Conservation (phyloP, 1,140 invertebrate genomes). For the Daktulosphaira vitifoliae region DNA sequence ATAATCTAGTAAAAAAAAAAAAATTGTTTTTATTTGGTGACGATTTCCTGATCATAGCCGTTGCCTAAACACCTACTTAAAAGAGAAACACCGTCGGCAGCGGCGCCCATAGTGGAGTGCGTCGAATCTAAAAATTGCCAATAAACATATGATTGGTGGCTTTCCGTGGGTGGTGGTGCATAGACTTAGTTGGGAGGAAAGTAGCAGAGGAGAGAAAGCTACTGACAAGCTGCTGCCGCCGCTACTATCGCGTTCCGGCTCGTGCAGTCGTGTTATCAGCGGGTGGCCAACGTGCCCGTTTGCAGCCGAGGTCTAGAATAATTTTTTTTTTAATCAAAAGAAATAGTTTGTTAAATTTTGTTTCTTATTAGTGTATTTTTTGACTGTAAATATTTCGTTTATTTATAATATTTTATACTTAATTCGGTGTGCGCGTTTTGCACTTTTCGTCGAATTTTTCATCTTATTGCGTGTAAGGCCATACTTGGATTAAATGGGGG, state of each 20-base stretch:
- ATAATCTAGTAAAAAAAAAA: too few relatives aligned
- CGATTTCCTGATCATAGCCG: too few relatives aligned
- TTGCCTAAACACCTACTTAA: too few relatives aligned
- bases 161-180: slow-evolving; percentile 6
- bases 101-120: too few relatives aligned
- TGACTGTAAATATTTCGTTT: too few relatives aligned
- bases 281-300: slow-evolving; percentile 33
- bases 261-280: slow-evolving; percentile 31
- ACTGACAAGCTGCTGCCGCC: slow-evolving; percentile 25
- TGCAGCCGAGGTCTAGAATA: slow-evolving; percentile 22
- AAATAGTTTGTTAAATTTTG: background rate
- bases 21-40: too few relatives aligned
- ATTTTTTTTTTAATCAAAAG: slow-evolving; percentile 20
- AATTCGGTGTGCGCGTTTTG: too few relatives aligned
- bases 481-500: slow-evolving; percentile 7
- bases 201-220: background rate
- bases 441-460: too few relatives aligned
- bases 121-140: slow-evolving; percentile 32
- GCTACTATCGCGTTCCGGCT: slow-evolving; percentile 10
- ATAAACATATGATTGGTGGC: slow-evolving; percentile 33
- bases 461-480: background rate
- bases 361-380: too few relatives aligned
- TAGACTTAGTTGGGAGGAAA: too few relatives aligned
- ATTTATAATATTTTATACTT: too few relatives aligned
- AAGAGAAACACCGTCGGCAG: too few relatives aligned